phyloP scores from a whole-genome alignment of 2,113 vertebrate species.

The Sorex fumeus region DNA sequence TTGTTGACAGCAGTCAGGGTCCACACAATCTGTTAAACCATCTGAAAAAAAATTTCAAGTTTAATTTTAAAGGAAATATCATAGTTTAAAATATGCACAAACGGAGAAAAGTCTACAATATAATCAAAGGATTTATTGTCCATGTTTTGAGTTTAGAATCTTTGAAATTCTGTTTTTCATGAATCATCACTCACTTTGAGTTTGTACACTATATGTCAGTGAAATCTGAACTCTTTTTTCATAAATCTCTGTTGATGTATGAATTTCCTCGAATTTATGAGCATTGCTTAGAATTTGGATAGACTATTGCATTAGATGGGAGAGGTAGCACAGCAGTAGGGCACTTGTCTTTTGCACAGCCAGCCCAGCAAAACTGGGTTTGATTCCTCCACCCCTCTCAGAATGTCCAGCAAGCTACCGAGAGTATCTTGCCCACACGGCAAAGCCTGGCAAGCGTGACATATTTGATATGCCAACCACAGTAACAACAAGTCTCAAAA shows the following conservation, averaged over 20 bases:
- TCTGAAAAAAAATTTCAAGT: constrained; percentile 88
- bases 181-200: constrained; percentile 28
- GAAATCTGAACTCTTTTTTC: constrained; percentile 35
- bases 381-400: too few relatives aligned
- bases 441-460: too few relatives aligned
- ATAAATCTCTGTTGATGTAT: constrained; percentile 11
- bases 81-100: constrained; percentile 22
- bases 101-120: constrained; percentile 50
- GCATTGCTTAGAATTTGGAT: background rate
- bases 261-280: constrained; percentile 33
- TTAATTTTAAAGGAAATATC: constrained; percentile 40
- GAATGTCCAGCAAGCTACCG: too few relatives aligned
- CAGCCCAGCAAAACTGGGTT: too few relatives aligned
- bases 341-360: too few relatives aligned
- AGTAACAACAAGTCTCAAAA: too few relatives aligned
- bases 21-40: constrained; percentile 96
- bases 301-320: constrained; percentile 12
- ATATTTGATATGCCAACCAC: too few relatives aligned
- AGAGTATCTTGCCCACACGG: too few relatives aligned
- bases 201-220: constrained; percentile 49
- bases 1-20: constrained; percentile 98
- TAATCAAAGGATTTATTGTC: constrained; percentile 11
- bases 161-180: constrained; percentile 45
- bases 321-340: too few relatives aligned
- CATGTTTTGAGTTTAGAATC: constrained; percentile 50